Evolutionary conservation across 2,113 vertebrate species (phyloP), one percentile per base, ranked within the genome.

Genomic region (Vanacampus margaritifer): DNA sequence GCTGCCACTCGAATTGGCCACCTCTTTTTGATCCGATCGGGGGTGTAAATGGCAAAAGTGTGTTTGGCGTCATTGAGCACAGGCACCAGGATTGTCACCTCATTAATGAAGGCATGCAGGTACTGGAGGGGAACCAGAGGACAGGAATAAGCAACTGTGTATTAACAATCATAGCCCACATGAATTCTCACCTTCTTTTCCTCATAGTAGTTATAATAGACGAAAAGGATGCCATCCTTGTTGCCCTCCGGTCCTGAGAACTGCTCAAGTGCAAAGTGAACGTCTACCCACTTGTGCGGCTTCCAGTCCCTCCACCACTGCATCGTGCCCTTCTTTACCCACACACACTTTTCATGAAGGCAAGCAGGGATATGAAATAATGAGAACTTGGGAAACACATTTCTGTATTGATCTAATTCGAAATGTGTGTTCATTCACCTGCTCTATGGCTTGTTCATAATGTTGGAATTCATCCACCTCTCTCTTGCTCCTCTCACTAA

Each of bases 231-330:
- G 79, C 96, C 97, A 67, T 99, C 97, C 0, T 93, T 94, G 74
- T 93, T 89, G 48, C 95, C 96, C 0, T 98, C 96, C 0, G 89
- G 90, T 16, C 95, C 95, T 0, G 94, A 96, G 89, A 98, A 96
- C 88, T 98, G 97, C 89, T 99, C 97, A 50, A 99, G 89, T 0
- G 95, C 93, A 8, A 99, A 95, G 0, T 94, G 92, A 43, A 99
- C 95, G 0, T 98, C 96, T 46, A 94, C 83, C 97, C 97, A 99
- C 71, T 94, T 96, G 67, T 97, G 83, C 3, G 97, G 96, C 76
- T 98, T 97, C 95, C 95, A 95, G 80, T 94, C 95, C 65, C 95
- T 92, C 96, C 95, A 98, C 97, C 97, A 99, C 75, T 97, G 96
- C 91, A 99, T 89, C 57, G 86, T 72, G 23, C 96, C 97, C 0